Evolutionary conservation across 2,888 invertebrate species (phyloP).

Genomic region (Entomobrya multifasciata): DNA sequence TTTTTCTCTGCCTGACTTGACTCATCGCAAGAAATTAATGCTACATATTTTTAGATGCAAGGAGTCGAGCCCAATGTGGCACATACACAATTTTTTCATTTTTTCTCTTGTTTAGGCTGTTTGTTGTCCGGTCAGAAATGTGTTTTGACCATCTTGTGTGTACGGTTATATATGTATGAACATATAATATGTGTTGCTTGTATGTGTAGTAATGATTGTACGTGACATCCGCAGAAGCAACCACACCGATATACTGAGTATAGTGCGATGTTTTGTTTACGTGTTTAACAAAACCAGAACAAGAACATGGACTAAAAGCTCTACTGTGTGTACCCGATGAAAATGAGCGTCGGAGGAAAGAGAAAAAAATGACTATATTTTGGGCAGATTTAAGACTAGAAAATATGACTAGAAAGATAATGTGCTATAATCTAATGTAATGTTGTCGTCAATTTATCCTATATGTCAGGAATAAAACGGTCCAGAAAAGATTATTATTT

Average conservation of each 20-base stretch:
- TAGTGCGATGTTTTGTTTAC: background rate
- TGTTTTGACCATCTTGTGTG: no score
- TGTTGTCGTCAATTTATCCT: conserved; percentile 67
- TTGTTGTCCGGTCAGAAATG: conserved; percentile 27
- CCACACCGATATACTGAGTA: background rate
- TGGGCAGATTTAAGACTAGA: conserved; percentile 57
- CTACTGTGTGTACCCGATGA: background rate
- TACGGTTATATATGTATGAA: no score
- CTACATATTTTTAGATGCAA: background rate
- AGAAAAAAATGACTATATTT: background rate
- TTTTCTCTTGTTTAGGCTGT: background rate
- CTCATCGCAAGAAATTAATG: conserved; percentile 44
- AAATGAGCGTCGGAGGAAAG: background rate
- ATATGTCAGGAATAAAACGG: conserved; percentile 56
- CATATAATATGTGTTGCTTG: background rate
- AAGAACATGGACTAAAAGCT: background rate
- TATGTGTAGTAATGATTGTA: conserved; percentile 64
- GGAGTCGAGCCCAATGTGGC: background rate
- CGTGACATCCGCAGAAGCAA: conserved; percentile 69
- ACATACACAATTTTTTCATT: background rate
- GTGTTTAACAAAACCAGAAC: background rate
- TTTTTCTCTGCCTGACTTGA: conserved; percentile 34
- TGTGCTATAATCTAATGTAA: conserved; percentile 66
- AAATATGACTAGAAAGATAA: conserved; percentile 50
- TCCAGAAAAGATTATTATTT: conserved; percentile 42